Evolutionary conservation across 2,113 vertebrate genomes (phyloP), one percentile per base, ranked within the genome.

Genomic region (Chloroceryle aenea): DNA sequence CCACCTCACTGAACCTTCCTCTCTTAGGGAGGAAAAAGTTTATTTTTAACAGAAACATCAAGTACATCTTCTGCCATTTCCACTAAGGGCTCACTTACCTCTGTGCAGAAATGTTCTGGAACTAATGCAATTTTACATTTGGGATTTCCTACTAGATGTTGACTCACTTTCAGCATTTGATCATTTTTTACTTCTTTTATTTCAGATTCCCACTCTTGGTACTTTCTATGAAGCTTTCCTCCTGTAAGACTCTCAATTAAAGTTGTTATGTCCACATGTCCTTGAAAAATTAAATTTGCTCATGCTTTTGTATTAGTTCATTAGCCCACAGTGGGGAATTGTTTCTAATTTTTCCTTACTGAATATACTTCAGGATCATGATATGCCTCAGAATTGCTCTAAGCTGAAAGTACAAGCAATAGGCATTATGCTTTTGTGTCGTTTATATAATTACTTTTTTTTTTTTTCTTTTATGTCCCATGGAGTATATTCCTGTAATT

Each of bases 91-190:
- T 91, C 0, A 0, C 36, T 72, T 93, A 87, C 61, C 34, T 90
- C 71, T 90, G 40, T 83, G 90, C 78, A 96, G 78, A 87, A 95
- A 91, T 76, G 81, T 94, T 30, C 87, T 79, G 74, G 69, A 94
- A 78, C 53, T 66, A 95, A 95, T 85, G 66, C 36, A 69, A 18
- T 73, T 69, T 87, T 91, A 10, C 75, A 62, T 69, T 69, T 90
- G 90, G 78, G 85, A 91, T 90, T 95, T 93, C 68, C 40, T 89
- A 6, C 18, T 79, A 43, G 53, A 56, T 45, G 17, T 90, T 93
- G 82, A 73, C 43, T 94, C 30, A 21, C 29, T 88, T 78, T 32
- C 16, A 30, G 4, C 50, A 30, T 87, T 78, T 59, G 29, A 38
- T 63, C 0, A 26, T 62, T 73, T 89, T 87, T 76, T 36, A 40